Evolutionary conservation across 2,797 vertebrate species (phyloP), one percentile per base, ranked within the genome.

Genomic region (Clamator glandarius): DNA sequence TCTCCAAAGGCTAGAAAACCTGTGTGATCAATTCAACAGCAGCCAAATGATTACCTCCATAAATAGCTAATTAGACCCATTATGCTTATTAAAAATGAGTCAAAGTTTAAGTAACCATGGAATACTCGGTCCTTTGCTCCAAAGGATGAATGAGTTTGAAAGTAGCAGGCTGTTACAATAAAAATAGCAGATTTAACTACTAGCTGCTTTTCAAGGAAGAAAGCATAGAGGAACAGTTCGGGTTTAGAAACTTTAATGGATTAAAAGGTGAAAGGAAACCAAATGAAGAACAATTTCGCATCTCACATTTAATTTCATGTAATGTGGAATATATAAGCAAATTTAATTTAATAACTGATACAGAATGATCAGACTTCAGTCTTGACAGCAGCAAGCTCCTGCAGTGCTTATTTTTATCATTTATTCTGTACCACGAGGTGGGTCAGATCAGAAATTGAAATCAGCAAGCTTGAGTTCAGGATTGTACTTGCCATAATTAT

Each of bases 351-450:
- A 77, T 44, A 89, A 69, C 57, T 91, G 23, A 59, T 59, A 73
- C 18, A 74, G 78, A 94, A 84, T 36, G 48, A 90, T 80, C 86
- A 90, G 86, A 87, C 61, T 91, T 92, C 54, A 90, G 80, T 89
- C 31, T 1, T 21, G 66, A 75, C 20, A 70, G 68, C 63, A 82
- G 61, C 21, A 74, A 76, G 64, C 55, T 85, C 77, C 50, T 39
- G 42, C 51, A 42, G 67, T 52, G 67, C 63, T 85, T 63, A 29
- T 82, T 92, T 90, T 90, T 73, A 78, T 66, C 13, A 79, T 76
- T 80, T 69, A 55, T 67, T 81, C 84, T 59, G 36, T 25, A 35
- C 35, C 61, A 88, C 5, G 63, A 66, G 70, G 44, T 12, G 33
- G 35, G 17, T 62, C 77, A 92, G 74, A 89, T 68, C 70, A 94